Conservation (phyloP, 2,888 invertebrate species). For the Mesorhabditis spiculigera region DNA sequence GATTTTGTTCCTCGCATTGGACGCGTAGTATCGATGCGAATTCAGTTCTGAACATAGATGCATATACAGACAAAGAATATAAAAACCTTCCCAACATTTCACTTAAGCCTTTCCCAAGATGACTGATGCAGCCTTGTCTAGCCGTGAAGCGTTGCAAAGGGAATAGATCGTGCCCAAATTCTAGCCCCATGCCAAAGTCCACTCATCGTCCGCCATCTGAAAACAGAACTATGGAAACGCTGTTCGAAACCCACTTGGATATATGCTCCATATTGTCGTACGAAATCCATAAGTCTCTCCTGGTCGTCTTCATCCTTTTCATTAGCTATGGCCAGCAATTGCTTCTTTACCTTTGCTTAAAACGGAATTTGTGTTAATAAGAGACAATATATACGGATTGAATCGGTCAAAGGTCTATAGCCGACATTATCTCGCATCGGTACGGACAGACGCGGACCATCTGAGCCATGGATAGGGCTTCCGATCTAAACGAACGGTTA, state of each 20-base stretch:
- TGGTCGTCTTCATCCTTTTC: constrained; percentile 63
- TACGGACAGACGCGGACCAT: constrained; percentile 81
- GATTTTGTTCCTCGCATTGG: not conserved
- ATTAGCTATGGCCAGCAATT: constrained; percentile 67
- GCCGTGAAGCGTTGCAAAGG: constrained; percentile 58
- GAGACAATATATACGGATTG: no score
- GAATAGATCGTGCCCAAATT: constrained; percentile 81
- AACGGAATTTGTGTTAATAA: no score
- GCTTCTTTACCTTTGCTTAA: constrained; percentile 17
- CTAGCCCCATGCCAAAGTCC: constrained; percentile 84
- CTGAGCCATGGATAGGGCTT: constrained; percentile 75
- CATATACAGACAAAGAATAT: constrained; percentile 74
- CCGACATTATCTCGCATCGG: constrained; percentile 77
- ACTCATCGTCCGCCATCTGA: constrained; percentile 86
- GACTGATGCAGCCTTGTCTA: constrained; percentile 25
- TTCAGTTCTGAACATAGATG: not conserved
- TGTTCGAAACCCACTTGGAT: constrained; percentile 24
- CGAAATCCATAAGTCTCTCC: constrained; percentile 17
- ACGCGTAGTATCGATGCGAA: not conserved
- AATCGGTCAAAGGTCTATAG: constrained; percentile 76
- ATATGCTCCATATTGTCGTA: constrained; percentile 22
- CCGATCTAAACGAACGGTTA: constrained; percentile 66
- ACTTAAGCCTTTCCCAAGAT: not conserved
- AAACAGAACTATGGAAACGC: constrained; percentile 60
- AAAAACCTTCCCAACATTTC: constrained; percentile 69